A percentile compares a stretch with the other conserved stretches of the same genome.
These are phyloP conservation scores for Stichodactyla helianthus DNA, from an alignment of 64 coral and sea anemone species.

Conservation along the genomic window DNA sequence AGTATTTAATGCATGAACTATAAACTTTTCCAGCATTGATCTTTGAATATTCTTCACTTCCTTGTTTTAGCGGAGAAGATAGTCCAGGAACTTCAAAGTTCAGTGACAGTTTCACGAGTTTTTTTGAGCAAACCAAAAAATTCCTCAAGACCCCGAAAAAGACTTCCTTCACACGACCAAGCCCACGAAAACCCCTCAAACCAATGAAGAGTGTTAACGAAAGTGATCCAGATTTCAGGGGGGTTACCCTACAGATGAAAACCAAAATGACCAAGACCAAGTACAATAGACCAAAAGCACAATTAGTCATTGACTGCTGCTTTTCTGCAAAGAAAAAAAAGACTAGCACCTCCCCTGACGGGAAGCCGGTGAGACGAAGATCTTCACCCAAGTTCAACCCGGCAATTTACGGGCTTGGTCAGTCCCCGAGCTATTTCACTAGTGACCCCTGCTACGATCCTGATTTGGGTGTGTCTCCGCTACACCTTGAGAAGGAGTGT, in stretches of 20 bases:
- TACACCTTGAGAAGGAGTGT: conserved; percentile 90
- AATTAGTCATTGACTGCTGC: conserved; percentile 87
- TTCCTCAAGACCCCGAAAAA: conserved; percentile 75
- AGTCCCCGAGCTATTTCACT: conserved; percentile 53
- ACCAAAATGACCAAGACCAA: conserved; percentile 63
- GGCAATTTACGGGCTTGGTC: conserved; percentile 65
- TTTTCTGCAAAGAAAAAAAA: conserved; percentile 90
- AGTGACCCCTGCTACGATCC: conserved; percentile 59
- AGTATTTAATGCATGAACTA: too few species aligned
- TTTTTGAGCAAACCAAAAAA: conserved; percentile 34
- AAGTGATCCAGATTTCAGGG: conserved; percentile 82
- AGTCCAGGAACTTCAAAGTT: conserved; percentile 55
- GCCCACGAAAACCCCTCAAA: conserved; percentile 87
- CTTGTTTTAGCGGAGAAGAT: conserved; percentile 49
- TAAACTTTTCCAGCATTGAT: not conserved
- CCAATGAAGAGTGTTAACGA: conserved; percentile 85
- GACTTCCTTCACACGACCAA: conserved; percentile 51
- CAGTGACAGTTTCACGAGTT: conserved; percentile 39
- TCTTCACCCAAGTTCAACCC: conserved; percentile 61
- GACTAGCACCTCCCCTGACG: conserved; percentile 14
- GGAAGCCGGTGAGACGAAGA: conserved; percentile 61
- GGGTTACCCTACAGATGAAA: conserved; percentile 95
- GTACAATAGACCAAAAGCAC: conserved; percentile 59
- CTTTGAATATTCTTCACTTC: not conserved
- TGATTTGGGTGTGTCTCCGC: conserved; percentile 68